Evolutionary conservation across 2,113 vertebrate genomes (phyloP), one percentile per base, ranked within the genome.

Genomic region (Dipodomys ordii): DNA sequence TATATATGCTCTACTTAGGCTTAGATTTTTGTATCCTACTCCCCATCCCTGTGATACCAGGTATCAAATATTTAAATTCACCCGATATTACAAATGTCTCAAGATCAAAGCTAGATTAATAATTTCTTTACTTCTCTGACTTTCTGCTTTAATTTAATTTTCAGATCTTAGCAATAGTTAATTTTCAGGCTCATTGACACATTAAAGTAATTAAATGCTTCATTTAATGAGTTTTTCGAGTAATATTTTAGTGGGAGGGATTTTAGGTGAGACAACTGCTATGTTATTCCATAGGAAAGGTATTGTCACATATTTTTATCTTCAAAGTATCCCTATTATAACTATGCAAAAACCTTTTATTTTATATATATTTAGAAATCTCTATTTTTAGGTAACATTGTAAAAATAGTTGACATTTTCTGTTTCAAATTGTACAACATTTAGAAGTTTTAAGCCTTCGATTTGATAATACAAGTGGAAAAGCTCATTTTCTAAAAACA

Each of bases 101-200:
- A 69, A 89, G 60, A 86, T 91, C 39, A 82, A 95, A 86, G 60
- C n/a, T 57, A 83, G 25, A 79, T 69, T 49, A 79, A 74, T 74
- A 23, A 11, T 82, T 94, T 22, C 16, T 88, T 94, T 27, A 88
- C 10, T 27, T 81, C 64, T 91, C 88, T 86, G 67, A 94, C 32
- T 82, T 95, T 86, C 15, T 87, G 35, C 27, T 82, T 95, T 86
- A 93, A 90, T 78, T 49, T 49, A 49, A 49, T 83, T 91, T 94
- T 91, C 32, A 88, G 27, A 15, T 91, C 11, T 76, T 27, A 95
- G 16, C 27, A 44, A 53, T 78, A 8, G n/a, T 53, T 88, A 67
- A 95, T 73, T 88, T 88, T 35, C 69, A 94, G 57, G 19, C n/a
- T 91, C 15, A 46, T 49, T 79, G 27, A 94, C 79, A 91, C 7